Base-by-base conservation (phyloP, 2,797 vertebrate species). In the Jordanella pulchra region DNA sequence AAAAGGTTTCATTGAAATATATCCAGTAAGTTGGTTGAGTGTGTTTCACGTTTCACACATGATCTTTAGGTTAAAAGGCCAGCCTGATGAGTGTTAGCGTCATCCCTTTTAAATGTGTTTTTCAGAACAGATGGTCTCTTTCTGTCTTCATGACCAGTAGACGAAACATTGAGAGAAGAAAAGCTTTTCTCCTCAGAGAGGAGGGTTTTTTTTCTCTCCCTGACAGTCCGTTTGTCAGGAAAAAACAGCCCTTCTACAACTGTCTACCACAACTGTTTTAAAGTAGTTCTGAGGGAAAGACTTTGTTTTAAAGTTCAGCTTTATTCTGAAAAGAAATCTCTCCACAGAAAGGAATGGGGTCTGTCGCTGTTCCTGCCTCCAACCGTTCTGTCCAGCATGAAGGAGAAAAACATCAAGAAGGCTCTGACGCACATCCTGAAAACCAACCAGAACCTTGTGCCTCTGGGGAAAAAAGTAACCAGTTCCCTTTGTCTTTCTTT, bases 341-440 rank as follows among this genome's bases (percentile, higher is more conserved):
- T 83, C 72, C 86, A 69, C 95, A 99, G 98, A 89, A 99, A 99
- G 93, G 98, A 99, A 92, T 99, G 97, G 97, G 98, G 98, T 89
- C 93, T 99, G 89, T 92, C 97, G 47, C 95, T 97, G 78, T 99
- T 99, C 89, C 95, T 99, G 87, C 97, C 98, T 73, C 96, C 97
- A 28, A 95, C 95, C 9, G 97, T 99, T 86, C 92, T 98, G 93
- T 95, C 97, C 94, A 99, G 96, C 94, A 99, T 99, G 97, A 99
- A 99, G 91, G 98, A 98, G 94, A 99, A 99, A 92, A 99, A 98
- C 93, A 97, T 99, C 91, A 99, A 96, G 94, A 99, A 99, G 92
- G 98, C 98, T 80, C 95, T 99, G 92, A 96, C 97, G 73, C 97
- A 99, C 94, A 98, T 99, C 93, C 96, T 99, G 90, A 98, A 98